Conservation (phyloP, 2,888 invertebrate species). For the Ametastegia equiseti region DNA sequence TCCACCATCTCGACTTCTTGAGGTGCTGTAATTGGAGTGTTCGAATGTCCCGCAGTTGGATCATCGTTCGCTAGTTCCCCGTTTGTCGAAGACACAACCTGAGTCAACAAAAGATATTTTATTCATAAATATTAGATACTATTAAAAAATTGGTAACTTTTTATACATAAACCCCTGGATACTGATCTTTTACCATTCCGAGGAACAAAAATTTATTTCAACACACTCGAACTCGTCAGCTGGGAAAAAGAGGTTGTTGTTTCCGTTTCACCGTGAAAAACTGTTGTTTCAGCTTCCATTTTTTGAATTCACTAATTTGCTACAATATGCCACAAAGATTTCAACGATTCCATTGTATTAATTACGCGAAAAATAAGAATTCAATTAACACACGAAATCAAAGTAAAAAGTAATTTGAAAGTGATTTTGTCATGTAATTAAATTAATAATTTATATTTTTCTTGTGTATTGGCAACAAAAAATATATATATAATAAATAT, state of each 20-base stretch:
- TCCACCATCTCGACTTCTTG: constrained; percentile 97
- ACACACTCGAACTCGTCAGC: neutral
- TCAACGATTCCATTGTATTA: too few relatives aligned
- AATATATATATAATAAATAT: too few relatives aligned
- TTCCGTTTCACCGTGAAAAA: too few relatives aligned
- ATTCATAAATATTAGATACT: neutral
- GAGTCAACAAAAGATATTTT: constrained; percentile 60
- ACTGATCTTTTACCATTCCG: neutral
- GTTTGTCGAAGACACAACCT: constrained; percentile 99
- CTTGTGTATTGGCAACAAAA: too few relatives aligned
- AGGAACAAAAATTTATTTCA: neutral
- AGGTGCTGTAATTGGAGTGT: constrained; percentile 95
- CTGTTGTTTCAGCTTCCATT: too few relatives aligned
- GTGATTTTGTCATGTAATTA: too few relatives aligned
- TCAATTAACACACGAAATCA: too few relatives aligned
- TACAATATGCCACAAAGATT: too few relatives aligned
- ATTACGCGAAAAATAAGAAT: too few relatives aligned
- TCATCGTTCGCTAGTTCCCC: constrained; percentile 97
- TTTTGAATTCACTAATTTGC: too few relatives aligned
- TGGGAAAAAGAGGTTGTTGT: neutral
- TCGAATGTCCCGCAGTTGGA: constrained; percentile 97
- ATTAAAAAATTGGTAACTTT: neutral
- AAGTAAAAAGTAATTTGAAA: too few relatives aligned
- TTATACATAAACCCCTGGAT: neutral
- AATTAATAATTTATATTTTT: too few relatives aligned